Percentiles rank a stretch among this genome's conserved stretches.
These are phyloP conservation scores for Megalonaias nervosa DNA, from an alignment of 1,140 invertebrate genomes.

Conservation along the genomic window DNA sequence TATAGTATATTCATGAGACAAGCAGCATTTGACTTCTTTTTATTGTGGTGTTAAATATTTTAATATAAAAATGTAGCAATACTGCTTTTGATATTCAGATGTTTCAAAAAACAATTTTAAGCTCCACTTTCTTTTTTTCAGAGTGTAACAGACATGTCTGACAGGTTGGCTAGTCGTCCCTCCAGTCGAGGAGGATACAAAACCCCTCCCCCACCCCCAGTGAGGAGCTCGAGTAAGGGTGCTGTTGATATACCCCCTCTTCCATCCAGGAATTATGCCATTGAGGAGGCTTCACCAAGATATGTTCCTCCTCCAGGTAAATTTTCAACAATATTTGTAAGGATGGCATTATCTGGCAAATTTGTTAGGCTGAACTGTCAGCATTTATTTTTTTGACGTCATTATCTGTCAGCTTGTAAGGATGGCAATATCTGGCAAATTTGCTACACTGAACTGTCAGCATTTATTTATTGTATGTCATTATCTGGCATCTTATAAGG, in stretches of 20 bases:
- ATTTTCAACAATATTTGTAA: not conserved
- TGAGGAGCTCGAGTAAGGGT: constrained; percentile 45
- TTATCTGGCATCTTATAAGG: too few species aligned
- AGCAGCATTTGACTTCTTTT: too few species aligned
- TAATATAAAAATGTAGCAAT: too few species aligned
- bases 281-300: constrained; percentile 48
- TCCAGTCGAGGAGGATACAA: constrained; percentile 50
- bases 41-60: too few species aligned
- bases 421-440: not conserved
- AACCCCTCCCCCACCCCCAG: constrained; percentile 52
- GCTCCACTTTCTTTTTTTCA: constrained; percentile 17
- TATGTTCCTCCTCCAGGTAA: constrained; percentile 54
- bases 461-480: too few species aligned
- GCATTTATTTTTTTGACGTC: too few species aligned
- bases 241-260: constrained; percentile 49
- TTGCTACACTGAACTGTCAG: too few species aligned
- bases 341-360: not conserved
- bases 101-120: too few species aligned
- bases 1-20: too few species aligned
- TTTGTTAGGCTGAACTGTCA: too few species aligned
- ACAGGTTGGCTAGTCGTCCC: constrained; percentile 46
- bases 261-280: constrained; percentile 53
- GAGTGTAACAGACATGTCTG: constrained; percentile 52
- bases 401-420: too few species aligned
- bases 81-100: too few species aligned